These are phyloP conservation scores for Chrysocyon brachyurus DNA, from an alignment of 2,797 vertebrate genomes.

Conservation along the genomic window DNA sequence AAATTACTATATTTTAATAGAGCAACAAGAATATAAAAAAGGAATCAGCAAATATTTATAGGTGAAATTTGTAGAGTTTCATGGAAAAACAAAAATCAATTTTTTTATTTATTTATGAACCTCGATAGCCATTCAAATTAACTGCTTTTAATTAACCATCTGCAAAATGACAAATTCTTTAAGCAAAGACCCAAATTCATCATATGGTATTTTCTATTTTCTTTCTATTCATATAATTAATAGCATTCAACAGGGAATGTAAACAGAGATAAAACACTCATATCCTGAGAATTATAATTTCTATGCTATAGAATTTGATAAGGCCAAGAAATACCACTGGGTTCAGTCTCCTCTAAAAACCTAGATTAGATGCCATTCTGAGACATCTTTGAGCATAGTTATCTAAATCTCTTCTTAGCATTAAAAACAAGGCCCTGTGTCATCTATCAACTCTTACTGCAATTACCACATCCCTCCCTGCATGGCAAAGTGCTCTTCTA, in stretches of 20 bases:
- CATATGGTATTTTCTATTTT: background rate
- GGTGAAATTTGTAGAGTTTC: background rate
- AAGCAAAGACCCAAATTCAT: conserved; percentile 24
- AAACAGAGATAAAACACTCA: background rate
- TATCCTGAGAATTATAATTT: conserved; percentile 34
- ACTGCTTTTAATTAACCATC: background rate
- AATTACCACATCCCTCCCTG: background rate
- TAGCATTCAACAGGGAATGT: background rate
- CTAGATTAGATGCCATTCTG: background rate
- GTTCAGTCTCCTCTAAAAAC: background rate
- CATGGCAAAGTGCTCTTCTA: background rate
- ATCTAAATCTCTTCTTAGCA: background rate
- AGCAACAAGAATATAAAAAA: background rate
- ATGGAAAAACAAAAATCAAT: background rate
- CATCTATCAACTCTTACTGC: background rate
- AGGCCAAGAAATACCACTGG: background rate
- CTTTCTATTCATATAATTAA: background rate
- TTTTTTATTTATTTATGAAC: conserved; percentile 35
- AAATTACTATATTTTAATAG: conserved; percentile 5
- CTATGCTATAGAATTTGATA: background rate
- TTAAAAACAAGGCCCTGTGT: background rate
- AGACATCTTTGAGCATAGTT: background rate
- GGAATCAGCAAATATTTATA: background rate
- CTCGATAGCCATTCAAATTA: conserved; percentile 8
- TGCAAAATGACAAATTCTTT: background rate